Evolutionary conservation across 1,140 invertebrate genomes (phyloP).

Genomic region (Aphelenchoides avenae): DNA sequence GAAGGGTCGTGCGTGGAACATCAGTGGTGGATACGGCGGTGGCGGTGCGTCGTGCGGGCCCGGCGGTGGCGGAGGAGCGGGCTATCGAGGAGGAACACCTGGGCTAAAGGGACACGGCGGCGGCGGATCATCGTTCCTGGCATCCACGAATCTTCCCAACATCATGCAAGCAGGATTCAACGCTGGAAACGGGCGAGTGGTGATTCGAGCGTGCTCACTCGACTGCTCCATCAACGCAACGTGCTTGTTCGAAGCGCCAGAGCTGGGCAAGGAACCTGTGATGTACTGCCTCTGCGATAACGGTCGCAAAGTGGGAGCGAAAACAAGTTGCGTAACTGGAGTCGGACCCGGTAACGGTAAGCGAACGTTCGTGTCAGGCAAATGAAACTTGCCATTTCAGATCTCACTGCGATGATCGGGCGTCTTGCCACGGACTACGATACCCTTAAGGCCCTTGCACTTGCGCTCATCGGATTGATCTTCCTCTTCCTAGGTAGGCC

Average conservation of each 20-base stretch:
- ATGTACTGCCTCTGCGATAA: conserved; percentile 27
- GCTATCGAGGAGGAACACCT: conserved; percentile 13
- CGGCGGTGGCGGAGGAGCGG: conserved; percentile 37
- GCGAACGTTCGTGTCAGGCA: background rate
- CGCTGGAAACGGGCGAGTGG: conserved; percentile 24
- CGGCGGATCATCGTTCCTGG: conserved; percentile 12
- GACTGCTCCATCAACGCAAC: conserved; percentile 23
- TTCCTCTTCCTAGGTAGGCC: too few relatives aligned
- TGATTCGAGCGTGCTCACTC: conserved; percentile 23
- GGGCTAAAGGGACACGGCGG: conserved; percentile 19
- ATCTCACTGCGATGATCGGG: conserved; percentile 4
- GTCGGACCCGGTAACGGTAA: conserved; percentile 6
- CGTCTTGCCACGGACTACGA: background rate
- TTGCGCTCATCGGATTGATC: too few relatives aligned
- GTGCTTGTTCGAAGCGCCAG: conserved; percentile 25
- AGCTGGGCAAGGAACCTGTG: conserved; percentile 7
- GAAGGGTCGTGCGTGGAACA: conserved; percentile 16
- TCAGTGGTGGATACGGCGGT: conserved; percentile 31
- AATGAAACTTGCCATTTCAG: conserved; percentile 11
- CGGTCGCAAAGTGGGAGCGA: background rate
- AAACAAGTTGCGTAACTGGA: conserved; percentile 2
- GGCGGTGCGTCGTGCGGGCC: conserved; percentile 37
- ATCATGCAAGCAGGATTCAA: conserved; percentile 10
- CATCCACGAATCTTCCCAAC: background rate
- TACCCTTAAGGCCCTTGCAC: background rate